Percentiles rank a stretch among this genome's conserved stretches.
Conservation (phyloP, 2,888 invertebrate genomes). For the Cryptops parisi region DNA sequence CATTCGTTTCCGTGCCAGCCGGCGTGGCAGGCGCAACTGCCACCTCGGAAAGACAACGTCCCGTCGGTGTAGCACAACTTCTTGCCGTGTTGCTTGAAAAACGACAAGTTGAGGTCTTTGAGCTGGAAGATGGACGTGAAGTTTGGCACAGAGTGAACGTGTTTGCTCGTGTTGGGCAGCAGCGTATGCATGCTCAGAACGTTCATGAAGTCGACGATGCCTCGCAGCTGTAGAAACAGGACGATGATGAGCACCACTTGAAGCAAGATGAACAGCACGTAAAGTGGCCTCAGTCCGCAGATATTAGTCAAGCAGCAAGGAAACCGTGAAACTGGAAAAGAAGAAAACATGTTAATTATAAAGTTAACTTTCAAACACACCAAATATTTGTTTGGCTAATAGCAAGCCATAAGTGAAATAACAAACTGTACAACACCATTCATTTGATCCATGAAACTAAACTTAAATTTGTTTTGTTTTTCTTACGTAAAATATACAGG, state of each 20-base stretch:
- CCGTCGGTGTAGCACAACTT: not conserved
- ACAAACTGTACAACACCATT: not conserved
- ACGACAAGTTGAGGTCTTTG: not conserved
- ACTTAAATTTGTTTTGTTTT: too few relatives aligned
- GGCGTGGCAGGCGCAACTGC: not conserved
- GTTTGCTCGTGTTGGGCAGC: not conserved
- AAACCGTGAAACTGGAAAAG: not conserved
- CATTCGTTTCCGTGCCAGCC: slow-evolving; percentile 2
- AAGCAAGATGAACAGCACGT: slow-evolving; percentile 1
- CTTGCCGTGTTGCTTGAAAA: not conserved
- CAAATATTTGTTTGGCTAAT: too few relatives aligned
- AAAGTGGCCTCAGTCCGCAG: slow-evolving; percentile 2
- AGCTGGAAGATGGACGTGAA: not conserved
- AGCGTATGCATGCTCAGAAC: not conserved
- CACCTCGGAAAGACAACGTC: not conserved
- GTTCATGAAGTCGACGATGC: not conserved
- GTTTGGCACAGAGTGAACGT: not conserved
- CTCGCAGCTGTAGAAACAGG: slow-evolving; percentile 5
- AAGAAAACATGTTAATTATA: too few relatives aligned
- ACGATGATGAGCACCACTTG: slow-evolving; percentile 2
- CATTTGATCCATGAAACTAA: not conserved
- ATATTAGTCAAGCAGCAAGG: slow-evolving; percentile 6
- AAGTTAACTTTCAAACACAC: too few relatives aligned
- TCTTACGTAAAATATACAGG: too few relatives aligned
- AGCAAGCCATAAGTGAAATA: too few relatives aligned